Evolutionary conservation across 2,797 vertebrate species (phyloP), one percentile per base, ranked within the genome.

Genomic region (Cirrhinus mrigala): DNA sequence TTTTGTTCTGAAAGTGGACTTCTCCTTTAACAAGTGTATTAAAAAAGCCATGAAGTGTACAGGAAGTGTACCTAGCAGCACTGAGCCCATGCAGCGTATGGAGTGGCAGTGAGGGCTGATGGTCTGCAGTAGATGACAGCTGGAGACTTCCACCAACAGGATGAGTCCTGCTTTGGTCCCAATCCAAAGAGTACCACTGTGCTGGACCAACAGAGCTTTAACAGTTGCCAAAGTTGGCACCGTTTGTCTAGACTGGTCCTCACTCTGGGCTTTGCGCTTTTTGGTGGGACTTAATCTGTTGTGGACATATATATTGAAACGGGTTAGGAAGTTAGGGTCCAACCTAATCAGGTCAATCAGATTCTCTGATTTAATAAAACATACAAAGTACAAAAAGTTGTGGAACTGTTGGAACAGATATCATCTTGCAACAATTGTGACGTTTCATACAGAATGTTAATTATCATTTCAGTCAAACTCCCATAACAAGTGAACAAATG

Each of bases 161-260:
- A 99, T 91, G 16, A 96, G 93, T 87, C 98, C 98, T 83, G 97
- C 97, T 69, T 97, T 96, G 4, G 97, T 99, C 74, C 97, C 97
- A 29, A 99, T 93, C 98, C 98, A 99, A 79, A 99, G 94, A 0
- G 96, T 94, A 0, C 95, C 94, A n/a, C 96, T 92, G 76, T 95
- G 96, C 92, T 98, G 98, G 77, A 99, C 93, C 88, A 96, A 95
- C 88, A 99, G 94, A 16, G 96, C 94, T 92, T 98, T 99, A 76
- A 99, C 97, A 77, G 93, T 90, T 83, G 96, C 96, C 87, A 94
- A 95, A 90, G 96, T 94, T 2, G 91, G 84, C 12, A 95, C 75
- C 6, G 78, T 84, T 8, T 93, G 91, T 0, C 37, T 8, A 33
- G 82, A 62, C 24, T 6, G 70, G 33, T 92, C 93, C 11, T 79